Base-by-base conservation (phyloP, 2,113 vertebrate genomes). In the Pavo muticus region DNA sequence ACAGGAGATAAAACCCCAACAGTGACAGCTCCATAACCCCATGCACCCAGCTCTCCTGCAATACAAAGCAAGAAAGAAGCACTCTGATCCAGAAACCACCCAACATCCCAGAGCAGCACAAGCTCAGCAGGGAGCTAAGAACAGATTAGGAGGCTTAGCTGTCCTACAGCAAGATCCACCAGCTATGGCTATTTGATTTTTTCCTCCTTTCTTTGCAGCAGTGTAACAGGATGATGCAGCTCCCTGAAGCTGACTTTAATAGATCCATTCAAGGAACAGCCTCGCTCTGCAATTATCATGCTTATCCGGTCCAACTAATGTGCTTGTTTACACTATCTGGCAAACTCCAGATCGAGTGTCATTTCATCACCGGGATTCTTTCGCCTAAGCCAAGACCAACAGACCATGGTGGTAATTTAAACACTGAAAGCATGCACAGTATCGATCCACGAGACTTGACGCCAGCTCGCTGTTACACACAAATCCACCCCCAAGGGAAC, bases 401-500 rank as follows among this genome's bases (percentile, higher is more conserved):
- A 89, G 93, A 91, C 70, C 86, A 65, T 60, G 76, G 63, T 79
- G 95, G 90, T 72, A 94, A 95, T 59, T 93, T 20, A 91, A 91
- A 93, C 72, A 23, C 76, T 83, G 90, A 68, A 59, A 94, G 81
- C 85, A 50, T 42, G 71, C 75, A 64, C 16, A 7, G 75, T 78
- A 92, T 92, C 50, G 75, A 92, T 82, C 84, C 12, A 1, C 5
- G 32, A 60, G 92, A 48, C 87, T n/a, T 37, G 78, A 80, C 21
- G 78, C 86, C 83, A 64, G 92, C 61, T 69, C 29, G 67, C 40
- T 50, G 79, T 73, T 73, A 87, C 70, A 65, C 1, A 8, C 40
- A 76, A 92, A 40, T 5, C 39, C 78, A 47, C 16, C 63, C 86
- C 65, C 35, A 15, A n/a, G 75, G 90, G 92, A 82, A 9, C 27